A percentile compares a stretch with the other conserved stretches of the same genome.
phyloP scores from a whole-genome alignment of 1,140 invertebrate species.

The Danaus plexippus region DNA sequence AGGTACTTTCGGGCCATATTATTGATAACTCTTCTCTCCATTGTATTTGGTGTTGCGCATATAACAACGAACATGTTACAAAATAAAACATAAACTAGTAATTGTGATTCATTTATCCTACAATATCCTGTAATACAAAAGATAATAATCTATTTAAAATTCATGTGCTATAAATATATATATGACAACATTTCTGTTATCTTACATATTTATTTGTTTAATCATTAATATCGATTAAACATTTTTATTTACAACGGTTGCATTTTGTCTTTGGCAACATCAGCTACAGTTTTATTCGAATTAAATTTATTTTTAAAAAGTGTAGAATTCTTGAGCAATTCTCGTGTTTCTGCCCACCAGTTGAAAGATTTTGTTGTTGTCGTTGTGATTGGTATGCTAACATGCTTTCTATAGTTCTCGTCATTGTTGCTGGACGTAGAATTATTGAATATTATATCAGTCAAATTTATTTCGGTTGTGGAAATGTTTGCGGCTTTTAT shows the following conservation, averaged over 20 bases:
- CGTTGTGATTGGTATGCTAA: neutral
- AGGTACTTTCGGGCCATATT: slow-evolving; percentile 57
- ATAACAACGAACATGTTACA: slow-evolving; percentile 29
- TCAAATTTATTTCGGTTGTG: slow-evolving; percentile 11
- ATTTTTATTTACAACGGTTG: too few species aligned
- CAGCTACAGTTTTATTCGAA: too few species aligned
- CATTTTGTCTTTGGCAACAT: too few species aligned
- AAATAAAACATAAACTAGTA: slow-evolving; percentile 17
- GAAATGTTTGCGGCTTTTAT: slow-evolving; percentile 2
- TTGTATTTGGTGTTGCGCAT: slow-evolving; percentile 40
- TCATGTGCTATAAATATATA: too few species aligned
- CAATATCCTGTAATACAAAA: too few species aligned
- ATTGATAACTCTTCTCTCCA: slow-evolving; percentile 36
- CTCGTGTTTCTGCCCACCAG: slow-evolving; percentile 10
- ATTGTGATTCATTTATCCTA: too few species aligned
- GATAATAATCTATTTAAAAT: too few species aligned
- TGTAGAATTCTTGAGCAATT: slow-evolving; percentile 7
- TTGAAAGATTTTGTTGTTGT: slow-evolving; percentile 10
- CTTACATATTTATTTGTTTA: too few species aligned
- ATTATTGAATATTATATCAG: slow-evolving; percentile 9
- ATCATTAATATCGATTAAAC: too few species aligned
- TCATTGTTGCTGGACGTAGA: neutral
- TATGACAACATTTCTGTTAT: too few species aligned
- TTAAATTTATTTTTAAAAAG: too few species aligned
- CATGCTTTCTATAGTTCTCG: slow-evolving; percentile 17